Percentiles rank a stretch among this genome's conserved stretches.
These are phyloP conservation scores for Corythornis cristatus DNA, from an alignment of 2,113 vertebrate species.

Conservation along the genomic window DNA sequence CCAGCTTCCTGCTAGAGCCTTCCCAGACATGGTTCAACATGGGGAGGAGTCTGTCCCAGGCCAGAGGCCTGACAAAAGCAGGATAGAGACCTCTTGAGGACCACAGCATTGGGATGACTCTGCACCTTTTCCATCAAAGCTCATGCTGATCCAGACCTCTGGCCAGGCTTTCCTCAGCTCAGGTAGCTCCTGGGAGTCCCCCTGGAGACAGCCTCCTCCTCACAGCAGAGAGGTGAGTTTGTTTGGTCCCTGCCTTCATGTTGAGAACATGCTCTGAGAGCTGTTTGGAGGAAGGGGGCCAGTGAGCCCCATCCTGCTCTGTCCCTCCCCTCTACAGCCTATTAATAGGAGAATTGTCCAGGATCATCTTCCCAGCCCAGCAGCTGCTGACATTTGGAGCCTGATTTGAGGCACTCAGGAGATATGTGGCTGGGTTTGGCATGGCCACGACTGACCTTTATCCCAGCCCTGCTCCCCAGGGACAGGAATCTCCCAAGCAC, in stretches of 20 bases:
- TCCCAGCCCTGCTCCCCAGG: background rate
- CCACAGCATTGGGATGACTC: background rate
- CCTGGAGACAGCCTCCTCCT: background rate
- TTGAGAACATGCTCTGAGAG: background rate
- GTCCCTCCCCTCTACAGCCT: background rate
- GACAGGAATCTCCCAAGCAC: background rate
- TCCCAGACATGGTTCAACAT: background rate
- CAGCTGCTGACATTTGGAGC: slow-evolving; percentile 71
- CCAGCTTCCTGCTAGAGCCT: background rate
- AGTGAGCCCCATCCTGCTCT: background rate
- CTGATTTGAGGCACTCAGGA: background rate
- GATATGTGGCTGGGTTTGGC: background rate
- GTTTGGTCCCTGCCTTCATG: background rate
- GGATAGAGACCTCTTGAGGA: background rate
- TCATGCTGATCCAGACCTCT: background rate
- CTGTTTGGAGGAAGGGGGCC: background rate
- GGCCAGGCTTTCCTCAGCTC: background rate
- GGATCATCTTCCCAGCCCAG: slow-evolving; percentile 59
- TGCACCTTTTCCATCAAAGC: background rate
- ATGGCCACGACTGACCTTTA: background rate
- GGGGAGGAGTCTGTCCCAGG: background rate
- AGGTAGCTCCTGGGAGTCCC: background rate
- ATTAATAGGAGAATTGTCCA: slow-evolving; percentile 46
- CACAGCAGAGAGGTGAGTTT: background rate
- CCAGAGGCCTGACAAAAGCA: background rate